phyloP scores from a whole-genome alignment of 1,140 invertebrate species.

The Solenopsis invicta region DNA sequence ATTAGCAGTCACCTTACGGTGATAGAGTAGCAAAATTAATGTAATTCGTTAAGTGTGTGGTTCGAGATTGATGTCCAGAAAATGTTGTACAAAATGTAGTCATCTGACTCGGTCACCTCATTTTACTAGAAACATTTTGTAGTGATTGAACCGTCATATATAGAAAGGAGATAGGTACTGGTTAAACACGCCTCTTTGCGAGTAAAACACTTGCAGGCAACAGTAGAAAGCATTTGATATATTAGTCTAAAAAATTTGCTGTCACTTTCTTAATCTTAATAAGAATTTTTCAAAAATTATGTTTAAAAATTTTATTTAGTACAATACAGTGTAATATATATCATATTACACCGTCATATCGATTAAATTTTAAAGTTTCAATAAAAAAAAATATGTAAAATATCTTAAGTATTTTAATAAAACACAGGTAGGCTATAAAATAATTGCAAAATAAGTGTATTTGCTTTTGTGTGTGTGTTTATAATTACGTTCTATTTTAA shows the following conservation, averaged over 20 bases:
- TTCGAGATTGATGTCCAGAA: background rate
- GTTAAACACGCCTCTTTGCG: background rate
- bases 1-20: background rate
- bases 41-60: background rate
- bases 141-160: background rate
- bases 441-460: too few relatives aligned
- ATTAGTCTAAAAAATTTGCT: background rate
- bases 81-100: background rate
- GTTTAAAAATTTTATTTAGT: background rate
- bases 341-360: background rate
- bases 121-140: background rate
- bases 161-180: background rate
- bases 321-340: background rate
- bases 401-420: background rate
- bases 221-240: background rate
- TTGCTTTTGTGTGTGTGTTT: too few relatives aligned
- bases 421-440: too few relatives aligned
- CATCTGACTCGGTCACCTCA: background rate
- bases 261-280: background rate
- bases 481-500: background rate
- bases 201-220: background rate
- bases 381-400: background rate
- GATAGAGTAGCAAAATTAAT: slow-evolving; percentile 3
- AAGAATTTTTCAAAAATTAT: background rate
- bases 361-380: background rate